Evolutionary conservation across 2,113 vertebrate species (phyloP).

Genomic region (Lepus americanus): DNA sequence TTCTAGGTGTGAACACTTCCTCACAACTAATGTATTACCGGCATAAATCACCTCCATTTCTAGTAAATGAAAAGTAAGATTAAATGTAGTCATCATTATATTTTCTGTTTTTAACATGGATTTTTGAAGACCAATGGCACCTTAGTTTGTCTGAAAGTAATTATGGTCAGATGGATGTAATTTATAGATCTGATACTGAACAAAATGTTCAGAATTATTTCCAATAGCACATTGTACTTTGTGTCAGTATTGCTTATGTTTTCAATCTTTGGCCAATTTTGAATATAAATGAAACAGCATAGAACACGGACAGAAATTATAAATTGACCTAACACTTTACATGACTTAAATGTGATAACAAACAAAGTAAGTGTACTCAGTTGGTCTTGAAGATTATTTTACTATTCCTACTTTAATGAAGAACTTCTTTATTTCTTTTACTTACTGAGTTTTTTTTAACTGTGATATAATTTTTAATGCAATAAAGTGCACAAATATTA

Average conservation of each 20-base stretch:
- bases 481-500: neutral
- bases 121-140: neutral
- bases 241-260: neutral
- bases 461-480: neutral
- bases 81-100: neutral
- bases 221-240: neutral
- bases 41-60: neutral
- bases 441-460: constrained; percentile 5
- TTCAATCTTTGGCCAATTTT: constrained; percentile 3
- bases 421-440: constrained; percentile 18
- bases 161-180: neutral
- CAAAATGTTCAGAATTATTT: constrained; percentile 25
- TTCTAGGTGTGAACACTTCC: neutral
- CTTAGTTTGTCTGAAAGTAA: neutral
- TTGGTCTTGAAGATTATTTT: constrained; percentile 37
- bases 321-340: constrained; percentile 15
- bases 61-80: constrained; percentile 28
- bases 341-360: neutral
- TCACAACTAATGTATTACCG: neutral
- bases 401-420: neutral
- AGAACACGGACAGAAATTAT: constrained; percentile 13
- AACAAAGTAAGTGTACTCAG: neutral
- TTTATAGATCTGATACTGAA: constrained; percentile 6
- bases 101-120: constrained; percentile 29
- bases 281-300: constrained; percentile 44